Base-by-base conservation (phyloP, 2,113 vertebrate genomes). In the Dicaeum eximium region DNA sequence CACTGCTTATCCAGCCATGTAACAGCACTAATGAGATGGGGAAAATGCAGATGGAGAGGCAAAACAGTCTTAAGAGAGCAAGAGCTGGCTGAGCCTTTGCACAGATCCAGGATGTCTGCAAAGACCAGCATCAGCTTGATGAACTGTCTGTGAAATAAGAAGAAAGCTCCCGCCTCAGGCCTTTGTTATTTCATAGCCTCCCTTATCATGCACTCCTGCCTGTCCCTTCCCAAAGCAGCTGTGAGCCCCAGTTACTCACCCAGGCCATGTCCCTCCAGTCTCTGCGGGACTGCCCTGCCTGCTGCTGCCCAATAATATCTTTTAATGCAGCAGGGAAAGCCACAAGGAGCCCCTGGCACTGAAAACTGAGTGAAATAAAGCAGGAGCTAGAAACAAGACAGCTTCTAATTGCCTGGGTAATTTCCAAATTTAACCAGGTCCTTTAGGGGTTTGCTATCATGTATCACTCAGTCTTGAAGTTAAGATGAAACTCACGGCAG, bases 321-420 rank as follows among this genome's bases (percentile, higher is more conserved):
- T 33, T 20, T 31, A 33, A 33, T 6, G 23, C 73, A 78, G 47
- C 79, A 79, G 60, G 5, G n/a, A 78, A 90, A 84, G 54, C 33
- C 35, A 8, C 1, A 7, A 51, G 0, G 1, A 77, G 21, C 35
- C 65, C 40, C 50, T 7, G 4, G 53, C 10, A 5, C 62, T 27
- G 33, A 30, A 61, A 90, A 61, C 57, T 3, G n/a, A 27, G 27
- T 2, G 4, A 45, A 58, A 42, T 30, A 4, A 78, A 61, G 37
- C 0, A 3, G 7, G 35, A 92, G 62, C 10, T 11, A 58, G 48
- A 67, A 92, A 83, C 25, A 66, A 66, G 37, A 21, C 20, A 30
- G 42, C 2, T 73, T 80, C 66, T 57, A 87, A 89, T 25, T 54
- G 42, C 50, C n/a, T 72, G 13, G 24, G 20, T 30, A 7, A 66